A percentile compares a stretch with the other conserved stretches of the same genome.
Evolutionary conservation across 2,797 vertebrate species (phyloP).

Genomic region (Pangasius krempfi): DNA sequence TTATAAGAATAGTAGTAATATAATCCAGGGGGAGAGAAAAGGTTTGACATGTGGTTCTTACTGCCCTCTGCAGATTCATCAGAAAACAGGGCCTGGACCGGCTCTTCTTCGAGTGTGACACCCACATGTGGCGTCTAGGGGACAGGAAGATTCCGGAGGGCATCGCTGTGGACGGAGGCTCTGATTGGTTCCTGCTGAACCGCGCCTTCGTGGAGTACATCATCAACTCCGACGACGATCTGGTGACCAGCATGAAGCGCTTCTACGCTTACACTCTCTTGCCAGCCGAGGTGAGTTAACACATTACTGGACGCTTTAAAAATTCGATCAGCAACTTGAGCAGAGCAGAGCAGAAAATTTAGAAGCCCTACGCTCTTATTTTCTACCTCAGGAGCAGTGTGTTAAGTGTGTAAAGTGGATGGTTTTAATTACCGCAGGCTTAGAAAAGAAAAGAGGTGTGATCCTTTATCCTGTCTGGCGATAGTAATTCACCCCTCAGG

Average conservation of each 20-base stretch:
- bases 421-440: constrained; percentile 23
- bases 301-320: neutral
- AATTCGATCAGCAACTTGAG: neutral
- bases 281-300: constrained; percentile 86
- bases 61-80: constrained; percentile 82
- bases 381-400: neutral
- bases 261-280: constrained; percentile 95
- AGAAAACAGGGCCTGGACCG: constrained; percentile 95
- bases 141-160: constrained; percentile 95
- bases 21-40: neutral
- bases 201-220: constrained; percentile 93
- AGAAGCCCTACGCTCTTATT: too few species aligned
- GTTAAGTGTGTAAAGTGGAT: neutral
- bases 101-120: constrained; percentile 94
- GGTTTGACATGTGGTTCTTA: neutral
- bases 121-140: constrained; percentile 98
- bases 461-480: constrained; percentile 43
- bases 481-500: constrained; percentile 36
- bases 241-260: constrained; percentile 94
- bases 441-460: constrained; percentile 23
- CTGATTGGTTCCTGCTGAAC: constrained; percentile 97
- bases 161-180: constrained; percentile 92
- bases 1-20: neutral
- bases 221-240: constrained; percentile 88
- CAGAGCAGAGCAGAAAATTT: neutral